Evolutionary conservation across 2,797 vertebrate genomes (phyloP), one percentile per base, ranked within the genome.

Genomic region (Chromobotia macracanthus): DNA sequence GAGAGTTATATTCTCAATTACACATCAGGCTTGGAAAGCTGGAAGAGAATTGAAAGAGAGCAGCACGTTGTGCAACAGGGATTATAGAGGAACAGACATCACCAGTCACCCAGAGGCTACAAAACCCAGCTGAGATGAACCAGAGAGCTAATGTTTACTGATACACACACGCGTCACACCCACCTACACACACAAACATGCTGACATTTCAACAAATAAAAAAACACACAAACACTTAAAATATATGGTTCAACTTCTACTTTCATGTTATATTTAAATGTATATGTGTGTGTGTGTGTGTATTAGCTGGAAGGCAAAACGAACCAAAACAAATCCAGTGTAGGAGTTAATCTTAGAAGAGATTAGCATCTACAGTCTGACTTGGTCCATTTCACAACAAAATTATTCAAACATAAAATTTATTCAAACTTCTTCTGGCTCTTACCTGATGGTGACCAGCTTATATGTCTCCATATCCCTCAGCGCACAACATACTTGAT

Each of bases 1-100:
- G 58, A 48, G 53, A 67, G 66, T 63, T 51, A 72, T 83, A 50
- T 72, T 68, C 82, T 80, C 68, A 69, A 15, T 77, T 77, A 55
- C 61, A 28, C 72, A 66, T 70, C 16, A 41, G 58, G 16, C 31
- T 60, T 58, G 55, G 13, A n/a, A 38, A 19, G 28, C 46, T 72
- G 18, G 11, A n/a, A 51, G 12, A 35, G 41, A 61, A 38, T 21
- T 48, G 19, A 56, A 38, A 23, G 48, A 58, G 56, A 19, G 35
- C 35, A 63, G 48, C 13, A 44, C 38, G 28, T 51, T 73, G 46
- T 35, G 31, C 41, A 72, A 63, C 55, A 7, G 6, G 10, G 66
- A 76, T 38, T 61, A 64, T 13, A 83, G 41, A 61, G 53, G 31
- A 72, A 38, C 19, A 72, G 67, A 80, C 77, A 83, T 61, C 51